Base-by-base conservation (phyloP, 1,140 invertebrate genomes). In the Protaetia brevitarsis region DNA sequence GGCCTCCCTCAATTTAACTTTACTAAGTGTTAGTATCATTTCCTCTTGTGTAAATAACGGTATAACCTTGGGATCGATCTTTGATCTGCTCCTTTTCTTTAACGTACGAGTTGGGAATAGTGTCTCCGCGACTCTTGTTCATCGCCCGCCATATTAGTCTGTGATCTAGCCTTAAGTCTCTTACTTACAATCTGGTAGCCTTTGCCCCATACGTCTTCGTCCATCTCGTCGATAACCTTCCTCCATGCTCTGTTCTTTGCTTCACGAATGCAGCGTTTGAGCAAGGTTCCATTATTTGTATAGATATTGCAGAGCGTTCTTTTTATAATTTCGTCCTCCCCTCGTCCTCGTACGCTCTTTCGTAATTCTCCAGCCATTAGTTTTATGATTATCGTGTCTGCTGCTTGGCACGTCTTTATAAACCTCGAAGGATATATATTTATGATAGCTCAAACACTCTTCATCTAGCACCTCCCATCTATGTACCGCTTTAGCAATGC, bases 1-100 rank as follows among this genome's bases (percentile, higher is more conserved):
- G 6, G 62, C 62, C 29, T 37, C 45, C 11, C 27, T 37, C 21
- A 4, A 10, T 37, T 63, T 63, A 3, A 63, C 26, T 28, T 63
- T 63, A 26, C 19, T 45, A n/a, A 19, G 6, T 11, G 62, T 37
- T 5, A 6, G 31, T 23, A 3, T 37, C 13, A 63, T 3, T 45
- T 63, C 31, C 13, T 34, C 31, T 1, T 2, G 8, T 34, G 4
- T 34, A n/a, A 34, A 34, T n/a, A 8, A 11, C 1, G 31, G 31
- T 34, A 34, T 34, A 2, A 11, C 4, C 8, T 34, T n/a, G 13
- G 2, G 8, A 11, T 1, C 4, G 4, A 5, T 34, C 13, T 34
- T n/a, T 34, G 13, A n/a, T 6, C 31, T 34, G 31, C 8, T 1
- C 31, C 31, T 11, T 8, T 34, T 34, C 31, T 34, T 34, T 34